Conservation (phyloP, 1,140 invertebrate species). For the Argopecten irradians region DNA sequence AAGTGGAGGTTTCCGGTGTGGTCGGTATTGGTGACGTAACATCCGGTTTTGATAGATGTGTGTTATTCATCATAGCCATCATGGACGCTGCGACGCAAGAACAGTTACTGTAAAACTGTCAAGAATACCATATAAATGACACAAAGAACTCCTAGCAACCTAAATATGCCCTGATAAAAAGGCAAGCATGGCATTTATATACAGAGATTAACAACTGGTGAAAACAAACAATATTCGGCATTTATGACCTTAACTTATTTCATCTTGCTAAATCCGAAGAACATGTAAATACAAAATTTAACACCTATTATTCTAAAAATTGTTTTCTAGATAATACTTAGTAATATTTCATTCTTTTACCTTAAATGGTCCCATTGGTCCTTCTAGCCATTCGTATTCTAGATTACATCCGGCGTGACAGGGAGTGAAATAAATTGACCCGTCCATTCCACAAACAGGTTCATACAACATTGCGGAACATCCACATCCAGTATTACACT, state of each 20-base stretch:
- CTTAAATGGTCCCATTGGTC: slow-evolving; percentile 61
- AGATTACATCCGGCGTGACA: slow-evolving; percentile 93
- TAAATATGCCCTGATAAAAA: too few relatives aligned
- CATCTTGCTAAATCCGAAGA: background rate
- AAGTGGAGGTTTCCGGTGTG: background rate
- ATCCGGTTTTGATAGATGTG: too few relatives aligned
- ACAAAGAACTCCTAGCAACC: background rate
- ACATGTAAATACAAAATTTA: background rate
- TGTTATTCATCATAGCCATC: background rate
- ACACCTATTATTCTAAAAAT: background rate
- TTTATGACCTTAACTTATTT: too few relatives aligned
- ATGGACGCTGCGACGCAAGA: too few relatives aligned
- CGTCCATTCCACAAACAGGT: slow-evolving; percentile 95
- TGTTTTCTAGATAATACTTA: background rate
- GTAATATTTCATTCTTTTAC: background rate
- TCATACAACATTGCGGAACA: slow-evolving; percentile 91
- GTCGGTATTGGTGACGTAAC: background rate
- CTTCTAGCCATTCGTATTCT: slow-evolving; percentile 48
- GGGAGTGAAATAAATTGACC: slow-evolving; percentile 91
- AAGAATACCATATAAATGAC: background rate
- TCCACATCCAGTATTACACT: slow-evolving; percentile 92
- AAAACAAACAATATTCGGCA: too few relatives aligned
- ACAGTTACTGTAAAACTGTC: background rate
- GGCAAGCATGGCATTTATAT: too few relatives aligned
- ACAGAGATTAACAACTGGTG: too few relatives aligned